Base-by-base conservation (phyloP, 2,888 invertebrate species). In the Dorcus parallelipipedus region DNA sequence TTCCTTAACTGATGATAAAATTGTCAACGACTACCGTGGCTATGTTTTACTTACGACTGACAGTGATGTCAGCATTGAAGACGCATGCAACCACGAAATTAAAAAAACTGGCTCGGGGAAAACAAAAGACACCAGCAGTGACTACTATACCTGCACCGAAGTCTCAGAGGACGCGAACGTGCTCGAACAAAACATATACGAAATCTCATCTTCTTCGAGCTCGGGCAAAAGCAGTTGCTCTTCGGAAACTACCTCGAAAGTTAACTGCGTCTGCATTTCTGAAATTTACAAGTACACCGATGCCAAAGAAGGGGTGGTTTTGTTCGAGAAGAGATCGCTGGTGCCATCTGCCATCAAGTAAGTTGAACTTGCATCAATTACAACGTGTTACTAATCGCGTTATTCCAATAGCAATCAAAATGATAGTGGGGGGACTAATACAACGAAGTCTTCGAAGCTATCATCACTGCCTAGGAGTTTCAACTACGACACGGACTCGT, bases 201-300 rank as follows among this genome's bases (percentile, higher is more conserved):
- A 61, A 48, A 53, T 61, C 54, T 49, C 61, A 38, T 9, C 9
- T 49, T 49, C 49, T 9, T 14, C 6, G n/a, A 38, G 14, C 9
- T 38, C 38, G 9, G 38, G 39, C 9, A 45, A 49, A 9, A 52
- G 23, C 10, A 47, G 40, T 10, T 33, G 10, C 8, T 39, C 51
- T 2, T 38, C 49, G 23, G 57, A 40, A 42, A 58, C 17, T 38
- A 53, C 52, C 26, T 38, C 33, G 38, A 40, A 52, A 26, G 33
- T 53, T 47, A 80, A 84, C 45, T 77, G 84, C 55, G 81, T 84
- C 0, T 85, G 81, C 64, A 81, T 90, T 49, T 83, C 87, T 2
- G 90, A 91, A 69, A 86, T 90, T 61, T 91, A 90, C 69, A 87
- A 86, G 52, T 90, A 91, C 70, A 84, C 86, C 26, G 91, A 92